Base-by-base conservation (phyloP, 2,113 vertebrate genomes). In the Rafetus swinhoei region DNA sequence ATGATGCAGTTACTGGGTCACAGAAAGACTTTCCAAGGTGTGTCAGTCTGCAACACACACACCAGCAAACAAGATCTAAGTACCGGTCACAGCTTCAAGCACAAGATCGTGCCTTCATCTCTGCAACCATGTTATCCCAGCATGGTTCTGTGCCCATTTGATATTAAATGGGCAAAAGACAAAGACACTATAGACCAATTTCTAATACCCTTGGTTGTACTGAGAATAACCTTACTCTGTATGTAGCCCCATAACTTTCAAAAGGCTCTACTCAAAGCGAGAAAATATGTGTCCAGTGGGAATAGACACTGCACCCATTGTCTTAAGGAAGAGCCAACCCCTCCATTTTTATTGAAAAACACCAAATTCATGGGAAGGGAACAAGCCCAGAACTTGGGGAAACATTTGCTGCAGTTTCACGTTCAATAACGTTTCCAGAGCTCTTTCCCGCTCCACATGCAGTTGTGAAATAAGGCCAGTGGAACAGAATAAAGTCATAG, bases 401-500 rank as follows among this genome's bases (percentile, higher is more conserved):
- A 82, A 5, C 8, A 1, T 45, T 45, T 59, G 53, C 88, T 91
- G 79, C 4, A 16, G 53, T 32, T 53, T 53, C 45, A 13, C n/a
- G 87, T 74, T 84, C 81, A 85, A 50, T 3, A 72, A 13, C 6
- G 19, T 79, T 54, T 25, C 65, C 65, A 27, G 54, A 62, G 12
- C 19, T 5, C 88, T 74, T 15, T 27, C 60, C 88, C 50, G 10
- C 2, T 1, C n/a, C 39, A 29, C 50, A 29, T 22, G 69, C 29
- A 35, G 22, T 55, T 4, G 1, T 15, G 11, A 45, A 80, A 4
- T 76, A 81, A 69, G 7, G 29, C 57, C 79, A 57, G 35, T 35
- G 16, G 0, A 0, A 19, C 53, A 80, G 39, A 50, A 56, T 21
- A 14, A 15, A 65, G 0, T 1, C 52, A 24, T 7, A 87, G 76